phyloP scores from a whole-genome alignment of 2,113 vertebrate species.

The Labeo catla region DNA sequence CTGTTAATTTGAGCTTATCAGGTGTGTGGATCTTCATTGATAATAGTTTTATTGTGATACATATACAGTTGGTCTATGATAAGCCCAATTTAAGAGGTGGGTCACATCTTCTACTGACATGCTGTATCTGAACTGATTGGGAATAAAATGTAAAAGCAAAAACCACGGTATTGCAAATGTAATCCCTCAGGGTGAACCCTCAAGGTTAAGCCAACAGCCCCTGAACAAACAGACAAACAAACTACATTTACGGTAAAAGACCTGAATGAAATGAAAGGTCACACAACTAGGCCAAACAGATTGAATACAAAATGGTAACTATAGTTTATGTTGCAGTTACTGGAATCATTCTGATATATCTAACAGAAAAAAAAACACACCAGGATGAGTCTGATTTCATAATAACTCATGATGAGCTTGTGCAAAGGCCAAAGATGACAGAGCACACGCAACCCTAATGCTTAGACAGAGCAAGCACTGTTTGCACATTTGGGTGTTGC shows the following conservation, averaged over 20 bases:
- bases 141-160: background rate
- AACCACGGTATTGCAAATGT: conserved; percentile 32
- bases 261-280: background rate
- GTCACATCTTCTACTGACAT: background rate
- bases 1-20: background rate
- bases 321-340: background rate
- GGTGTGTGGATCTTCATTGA: background rate
- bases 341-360: background rate
- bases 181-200: background rate
- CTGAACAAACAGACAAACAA: background rate
- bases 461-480: conserved; percentile 21
- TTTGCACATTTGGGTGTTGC: conserved; percentile 37
- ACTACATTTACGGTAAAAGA: conserved; percentile 31
- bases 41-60: background rate
- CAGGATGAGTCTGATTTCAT: background rate
- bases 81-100: background rate
- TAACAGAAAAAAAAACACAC: background rate
- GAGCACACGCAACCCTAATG: background rate
- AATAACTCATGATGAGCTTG: background rate
- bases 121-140: background rate
- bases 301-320: background rate
- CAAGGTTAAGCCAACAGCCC: conserved; percentile 48
- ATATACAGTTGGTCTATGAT: background rate
- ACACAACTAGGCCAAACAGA: background rate
- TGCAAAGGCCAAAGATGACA: background rate